Conservation (phyloP, 2,797 vertebrate species). For the Champsocephalus gunnari region DNA sequence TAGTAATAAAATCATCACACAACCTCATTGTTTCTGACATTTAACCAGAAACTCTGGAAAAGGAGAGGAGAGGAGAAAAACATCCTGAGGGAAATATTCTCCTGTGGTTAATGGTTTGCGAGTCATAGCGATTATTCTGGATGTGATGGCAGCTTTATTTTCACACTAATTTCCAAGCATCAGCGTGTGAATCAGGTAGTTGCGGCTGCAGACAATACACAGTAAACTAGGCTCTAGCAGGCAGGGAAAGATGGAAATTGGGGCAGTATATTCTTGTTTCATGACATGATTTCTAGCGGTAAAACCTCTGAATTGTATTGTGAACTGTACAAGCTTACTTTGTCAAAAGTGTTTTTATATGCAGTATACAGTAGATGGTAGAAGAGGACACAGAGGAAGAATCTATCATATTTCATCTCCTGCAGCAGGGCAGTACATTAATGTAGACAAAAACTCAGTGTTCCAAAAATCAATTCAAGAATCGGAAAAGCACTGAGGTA, state of each 20-base stretch:
- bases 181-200: constrained; percentile 50
- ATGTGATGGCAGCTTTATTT: constrained; percentile 71
- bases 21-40: constrained; percentile 73
- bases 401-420: constrained; percentile 30
- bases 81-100: constrained; percentile 54
- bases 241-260: constrained; percentile 25
- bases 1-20: constrained; percentile 78
- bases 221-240: constrained; percentile 29
- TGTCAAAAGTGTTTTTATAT: constrained; percentile 38
- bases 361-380: constrained; percentile 2
- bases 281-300: constrained; percentile 35
- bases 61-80: constrained; percentile 37
- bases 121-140: constrained; percentile 57
- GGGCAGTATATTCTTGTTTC: constrained; percentile 34
- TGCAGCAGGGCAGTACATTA: constrained; percentile 13
- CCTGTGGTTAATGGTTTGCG: constrained; percentile 53
- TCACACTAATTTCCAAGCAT: constrained; percentile 62
- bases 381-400: constrained; percentile 27
- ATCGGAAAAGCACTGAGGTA: constrained; percentile 18
- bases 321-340: constrained; percentile 5
- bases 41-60: constrained; percentile 55
- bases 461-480: constrained; percentile 32
- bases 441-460: constrained; percentile 14
- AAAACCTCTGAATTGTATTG: constrained; percentile 29
- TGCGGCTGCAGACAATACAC: constrained; percentile 31